A percentile compares a stretch with the other conserved stretches of the same genome.
These are phyloP conservation scores for Melanaphis sacchari DNA, from an alignment of 1,140 invertebrate species.

Conservation along the genomic window DNA sequence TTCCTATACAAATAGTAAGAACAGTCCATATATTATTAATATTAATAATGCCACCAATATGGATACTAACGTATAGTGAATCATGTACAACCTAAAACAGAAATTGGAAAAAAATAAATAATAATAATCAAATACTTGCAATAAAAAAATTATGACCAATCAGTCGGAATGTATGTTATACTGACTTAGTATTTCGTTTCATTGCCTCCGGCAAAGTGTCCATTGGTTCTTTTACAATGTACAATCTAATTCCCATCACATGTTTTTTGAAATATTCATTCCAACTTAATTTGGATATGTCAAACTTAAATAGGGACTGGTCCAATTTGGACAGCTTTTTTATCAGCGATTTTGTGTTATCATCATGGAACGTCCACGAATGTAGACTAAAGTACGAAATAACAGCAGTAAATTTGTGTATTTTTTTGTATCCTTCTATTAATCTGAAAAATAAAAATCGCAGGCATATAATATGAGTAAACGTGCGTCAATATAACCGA, in stretches of 20 bases:
- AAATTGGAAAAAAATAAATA: constrained; percentile 1
- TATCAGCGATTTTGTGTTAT: constrained; percentile 69
- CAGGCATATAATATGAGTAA: neutral
- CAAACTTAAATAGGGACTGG: constrained; percentile 73
- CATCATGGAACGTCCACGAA: constrained; percentile 59
- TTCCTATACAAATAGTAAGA: neutral
- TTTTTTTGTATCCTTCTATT: constrained; percentile 75
- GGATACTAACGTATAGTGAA: neutral
- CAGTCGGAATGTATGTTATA: neutral
- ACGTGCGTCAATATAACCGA: neutral
- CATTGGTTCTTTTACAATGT: constrained; percentile 64
- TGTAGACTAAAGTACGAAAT: constrained; percentile 59
- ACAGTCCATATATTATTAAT: neutral
- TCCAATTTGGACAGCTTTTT: constrained; percentile 68
- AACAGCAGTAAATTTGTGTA: constrained; percentile 71
- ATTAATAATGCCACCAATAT: neutral
- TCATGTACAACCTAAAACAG: neutral
- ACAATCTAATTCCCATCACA: constrained; percentile 71
- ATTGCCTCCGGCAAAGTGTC: constrained; percentile 24
- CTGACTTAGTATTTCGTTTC: constrained; percentile 45
- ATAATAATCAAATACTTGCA: neutral
- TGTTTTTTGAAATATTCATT: constrained; percentile 72
- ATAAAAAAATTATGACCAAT: neutral
- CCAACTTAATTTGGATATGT: constrained; percentile 74
- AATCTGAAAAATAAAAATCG: constrained; percentile 65